Evolutionary conservation across 2,888 invertebrate genomes (phyloP).

Genomic region (Troides oblongomaculatus): DNA sequence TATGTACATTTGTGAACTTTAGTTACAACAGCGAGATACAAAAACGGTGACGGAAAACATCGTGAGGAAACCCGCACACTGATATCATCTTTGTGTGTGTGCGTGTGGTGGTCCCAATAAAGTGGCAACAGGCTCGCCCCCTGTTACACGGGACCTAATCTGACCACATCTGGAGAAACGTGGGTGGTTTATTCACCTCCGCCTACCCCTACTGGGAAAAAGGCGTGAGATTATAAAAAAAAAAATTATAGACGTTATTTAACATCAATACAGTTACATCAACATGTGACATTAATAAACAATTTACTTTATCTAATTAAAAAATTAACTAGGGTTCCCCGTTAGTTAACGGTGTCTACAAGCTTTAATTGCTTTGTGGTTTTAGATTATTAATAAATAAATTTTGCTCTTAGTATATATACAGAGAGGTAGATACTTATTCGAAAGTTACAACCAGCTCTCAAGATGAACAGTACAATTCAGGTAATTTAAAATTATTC

Average conservation of each 20-base stretch:
- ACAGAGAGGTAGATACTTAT: neutral
- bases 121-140: too few species aligned
- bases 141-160: too few species aligned
- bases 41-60: too few species aligned
- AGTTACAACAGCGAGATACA: too few species aligned
- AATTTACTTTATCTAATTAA: neutral
- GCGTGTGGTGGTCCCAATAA: too few species aligned
- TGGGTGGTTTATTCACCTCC: too few species aligned
- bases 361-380: constrained; percentile 19
- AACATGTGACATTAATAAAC: neutral
- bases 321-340: neutral
- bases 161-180: too few species aligned
- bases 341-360: constrained; percentile 1
- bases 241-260: neutral
- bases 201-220: too few species aligned
- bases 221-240: too few species aligned
- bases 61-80: too few species aligned
- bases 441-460: neutral
- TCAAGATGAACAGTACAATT: constrained; percentile 7
- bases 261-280: neutral
- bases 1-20: too few species aligned
- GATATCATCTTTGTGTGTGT: too few species aligned
- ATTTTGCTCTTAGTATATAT: constrained; percentile 9
- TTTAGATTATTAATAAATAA: constrained; percentile 2
- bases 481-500: constrained; percentile 5